Conservation (phyloP, 1,140 invertebrate genomes). For the Rhagoletis pomonella region DNA sequence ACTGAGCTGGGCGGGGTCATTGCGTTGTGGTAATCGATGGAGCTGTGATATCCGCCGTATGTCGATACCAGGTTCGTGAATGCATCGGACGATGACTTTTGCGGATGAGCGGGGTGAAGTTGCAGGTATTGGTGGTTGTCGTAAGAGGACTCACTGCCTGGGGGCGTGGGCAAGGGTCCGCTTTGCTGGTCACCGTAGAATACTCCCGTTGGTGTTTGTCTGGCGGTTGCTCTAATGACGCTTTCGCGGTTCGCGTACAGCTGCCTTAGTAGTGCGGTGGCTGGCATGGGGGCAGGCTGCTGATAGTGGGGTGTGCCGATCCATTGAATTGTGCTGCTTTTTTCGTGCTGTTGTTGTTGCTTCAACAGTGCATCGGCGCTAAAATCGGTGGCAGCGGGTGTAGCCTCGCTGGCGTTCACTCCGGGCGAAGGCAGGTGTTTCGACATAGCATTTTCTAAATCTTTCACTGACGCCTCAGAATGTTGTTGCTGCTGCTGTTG, state of each 20-base stretch:
- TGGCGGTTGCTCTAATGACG: constrained; percentile 86
- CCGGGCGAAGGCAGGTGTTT: constrained; percentile 88
- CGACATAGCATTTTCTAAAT: constrained; percentile 96
- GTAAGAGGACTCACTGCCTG: constrained; percentile 87
- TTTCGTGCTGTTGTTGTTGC: constrained; percentile 75
- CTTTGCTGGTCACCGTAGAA: constrained; percentile 76
- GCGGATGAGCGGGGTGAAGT: constrained; percentile 76
- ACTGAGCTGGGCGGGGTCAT: constrained; percentile 97
- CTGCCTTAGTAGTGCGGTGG: constrained; percentile 90
- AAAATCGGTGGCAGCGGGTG: constrained; percentile 82
- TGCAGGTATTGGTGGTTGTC: constrained; percentile 81
- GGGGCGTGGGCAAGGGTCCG: constrained; percentile 89
- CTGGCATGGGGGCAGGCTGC: constrained; percentile 82
- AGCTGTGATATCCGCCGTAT: constrained; percentile 79
- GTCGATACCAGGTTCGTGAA: constrained; percentile 79
- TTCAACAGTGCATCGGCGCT: constrained; percentile 88
- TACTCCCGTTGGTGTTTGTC: constrained; percentile 72
- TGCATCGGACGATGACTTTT: constrained; percentile 76
- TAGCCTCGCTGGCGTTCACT: constrained; percentile 58
- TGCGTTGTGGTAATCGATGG: constrained; percentile 89
- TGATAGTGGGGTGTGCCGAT: constrained; percentile 88
- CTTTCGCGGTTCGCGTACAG: constrained; percentile 95
- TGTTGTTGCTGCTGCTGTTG: constrained; percentile 55
- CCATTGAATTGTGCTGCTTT: constrained; percentile 92
- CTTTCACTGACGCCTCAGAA: constrained; percentile 77